Base-by-base conservation (phyloP, 2,888 invertebrate species). In the Bhutanitis thaidina region DNA sequence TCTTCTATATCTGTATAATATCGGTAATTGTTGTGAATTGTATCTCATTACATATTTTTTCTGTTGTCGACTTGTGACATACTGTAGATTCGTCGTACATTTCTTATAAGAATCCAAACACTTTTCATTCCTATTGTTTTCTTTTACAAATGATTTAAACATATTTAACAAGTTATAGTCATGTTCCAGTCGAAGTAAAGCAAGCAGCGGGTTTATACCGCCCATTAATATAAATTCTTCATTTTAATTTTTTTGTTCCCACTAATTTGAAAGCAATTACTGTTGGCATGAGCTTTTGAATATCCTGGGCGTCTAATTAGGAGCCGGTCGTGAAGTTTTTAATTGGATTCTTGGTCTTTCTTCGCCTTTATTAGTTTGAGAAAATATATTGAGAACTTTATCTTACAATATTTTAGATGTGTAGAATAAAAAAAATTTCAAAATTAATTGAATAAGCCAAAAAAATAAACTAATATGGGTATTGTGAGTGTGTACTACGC, bases 271-370 rank as follows among this genome's bases (percentile, higher is more conserved):
- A 51, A 45, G 44, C 44, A 51, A 45, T 57, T 61, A 60, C 58
- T 54, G 50, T 53, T 50, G 53, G 47, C 36, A 46, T 53, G 47
- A 48, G 52, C 55, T 54, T 57, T 66, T 59, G 64, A 64, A 69
- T 70, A 71, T 70, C 66, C 65, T 59, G 57, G 55, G 60, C 50
- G 45, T 63, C 71, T 78, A 78, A 81, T 79, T 77, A 79, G 72
- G 64, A 62, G 64, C 58, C 65, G 67, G 65, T 68, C 59, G 58
- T 61, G 70, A 81, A 77, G 69, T 78, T 77, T 78, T 74, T 79
- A 74, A 78, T 80, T 75, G 75, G 73, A 66, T 71, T 69, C 73
- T 69, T 66, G 40, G 50, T 51, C 39, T 51, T 40, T 16, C 29
- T 54, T 58, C 57, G 54, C 3, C 40, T 51, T 51, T 50, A 50